Evolutionary conservation across 2,797 vertebrate genomes (phyloP).

Genomic region (Paratrypauchen microcephalus): DNA sequence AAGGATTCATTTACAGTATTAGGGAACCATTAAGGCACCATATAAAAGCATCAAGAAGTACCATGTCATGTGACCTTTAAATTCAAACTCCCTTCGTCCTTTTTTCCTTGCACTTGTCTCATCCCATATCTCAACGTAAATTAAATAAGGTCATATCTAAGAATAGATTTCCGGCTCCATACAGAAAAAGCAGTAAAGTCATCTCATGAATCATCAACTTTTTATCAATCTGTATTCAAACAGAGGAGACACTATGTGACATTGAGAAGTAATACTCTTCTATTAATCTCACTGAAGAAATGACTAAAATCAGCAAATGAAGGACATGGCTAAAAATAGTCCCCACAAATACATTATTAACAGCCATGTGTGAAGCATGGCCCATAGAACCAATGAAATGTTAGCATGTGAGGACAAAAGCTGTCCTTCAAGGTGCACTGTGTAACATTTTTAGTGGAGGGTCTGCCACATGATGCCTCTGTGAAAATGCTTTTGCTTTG

Average conservation of each 20-base stretch:
- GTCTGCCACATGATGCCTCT: no score
- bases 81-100: not conserved
- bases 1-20: no score
- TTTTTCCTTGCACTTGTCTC: slow-evolving; percentile 22
- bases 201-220: slow-evolving; percentile 18
- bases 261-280: slow-evolving; percentile 1
- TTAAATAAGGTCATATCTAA: slow-evolving; percentile 46
- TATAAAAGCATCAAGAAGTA: no score
- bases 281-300: not conserved
- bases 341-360: not conserved
- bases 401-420: no score
- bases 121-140: slow-evolving; percentile 37
- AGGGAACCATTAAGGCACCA: no score
- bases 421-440: no score
- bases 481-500: no score
- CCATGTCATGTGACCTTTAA: no score
- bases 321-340: slow-evolving; percentile 12
- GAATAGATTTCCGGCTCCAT: slow-evolving; percentile 42
- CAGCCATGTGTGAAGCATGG: not conserved
- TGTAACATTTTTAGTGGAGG: no score
- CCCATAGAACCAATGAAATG: not conserved
- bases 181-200: slow-evolving; percentile 22
- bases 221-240: slow-evolving; percentile 11
- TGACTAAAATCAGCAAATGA: not conserved
- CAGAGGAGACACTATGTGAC: not conserved